Evolutionary conservation across 2,113 vertebrate genomes (phyloP).

Genomic region (Thermophis baileyi): DNA sequence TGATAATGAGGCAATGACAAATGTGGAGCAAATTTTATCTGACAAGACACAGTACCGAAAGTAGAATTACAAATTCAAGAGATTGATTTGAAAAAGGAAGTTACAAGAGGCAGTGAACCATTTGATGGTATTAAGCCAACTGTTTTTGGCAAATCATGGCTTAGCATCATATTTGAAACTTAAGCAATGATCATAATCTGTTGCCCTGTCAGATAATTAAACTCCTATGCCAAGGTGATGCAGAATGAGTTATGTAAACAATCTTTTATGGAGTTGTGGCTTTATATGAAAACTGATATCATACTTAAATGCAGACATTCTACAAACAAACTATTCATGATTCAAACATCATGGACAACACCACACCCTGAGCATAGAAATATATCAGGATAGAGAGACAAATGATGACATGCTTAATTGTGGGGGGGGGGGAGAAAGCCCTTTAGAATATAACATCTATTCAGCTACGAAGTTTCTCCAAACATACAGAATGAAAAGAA

Average conservation of each 20-base stretch:
- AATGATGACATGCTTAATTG: neutral
- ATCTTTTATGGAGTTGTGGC: neutral
- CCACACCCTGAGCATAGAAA: neutral
- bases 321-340: neutral
- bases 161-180: neutral
- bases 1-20: neutral
- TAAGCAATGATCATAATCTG: neutral
- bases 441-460: neutral
- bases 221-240: neutral
- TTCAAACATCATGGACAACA: neutral
- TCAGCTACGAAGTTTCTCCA: neutral
- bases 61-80: neutral
- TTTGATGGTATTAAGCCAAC: neutral
- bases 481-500: conserved; percentile 14
- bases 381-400: too few species aligned
- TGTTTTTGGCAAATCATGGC: neutral
- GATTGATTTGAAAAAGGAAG: neutral
- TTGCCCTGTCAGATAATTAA: neutral
- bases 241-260: neutral
- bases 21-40: neutral
- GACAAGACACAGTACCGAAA: neutral
- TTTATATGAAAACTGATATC: neutral
- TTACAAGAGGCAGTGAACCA: neutral
- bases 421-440: too few species aligned
- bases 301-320: neutral